Evolutionary conservation across 2,113 vertebrate genomes (phyloP).

Genomic region (Plecturocebus donacophilus): DNA sequence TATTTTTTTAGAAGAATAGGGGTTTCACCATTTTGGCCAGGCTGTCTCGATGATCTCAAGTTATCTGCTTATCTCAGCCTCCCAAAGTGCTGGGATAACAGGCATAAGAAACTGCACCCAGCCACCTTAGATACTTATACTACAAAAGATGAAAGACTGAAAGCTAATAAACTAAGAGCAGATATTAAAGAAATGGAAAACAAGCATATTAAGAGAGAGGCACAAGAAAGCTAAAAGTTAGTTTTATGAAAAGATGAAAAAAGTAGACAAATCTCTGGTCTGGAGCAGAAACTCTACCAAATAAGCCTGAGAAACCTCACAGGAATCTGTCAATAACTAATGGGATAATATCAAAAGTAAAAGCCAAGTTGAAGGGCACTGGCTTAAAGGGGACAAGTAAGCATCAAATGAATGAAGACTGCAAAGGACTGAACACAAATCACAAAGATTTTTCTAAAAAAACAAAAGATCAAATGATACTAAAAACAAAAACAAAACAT

Average conservation of each 20-base stretch:
- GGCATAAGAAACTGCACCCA: no score
- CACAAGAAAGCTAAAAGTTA: background rate
- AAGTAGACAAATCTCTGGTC: background rate
- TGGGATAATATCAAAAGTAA: background rate
- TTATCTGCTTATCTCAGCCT: no score
- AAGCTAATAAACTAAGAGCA: background rate
- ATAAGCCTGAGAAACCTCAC: background rate
- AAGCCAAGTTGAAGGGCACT: background rate
- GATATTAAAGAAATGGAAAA: constrained; percentile 28
- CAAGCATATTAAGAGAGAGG: background rate
- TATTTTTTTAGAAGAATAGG: no score
- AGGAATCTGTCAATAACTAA: constrained; percentile 2
- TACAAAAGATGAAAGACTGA: background rate
- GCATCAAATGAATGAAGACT: background rate
- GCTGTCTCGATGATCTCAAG: no score
- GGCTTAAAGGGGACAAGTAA: background rate
- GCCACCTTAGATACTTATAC: background rate
- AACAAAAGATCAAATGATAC: background rate
- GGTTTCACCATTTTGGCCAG: no score
- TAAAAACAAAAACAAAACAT: constrained; percentile 5
- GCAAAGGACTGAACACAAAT: background rate
- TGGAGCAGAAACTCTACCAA: background rate
- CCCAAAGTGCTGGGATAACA: no score
- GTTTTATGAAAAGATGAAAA: constrained; percentile 30
- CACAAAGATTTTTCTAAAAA: constrained; percentile 9